Base-by-base conservation (phyloP, 1,140 invertebrate species). In the Chrysomallon squamiferum region DNA sequence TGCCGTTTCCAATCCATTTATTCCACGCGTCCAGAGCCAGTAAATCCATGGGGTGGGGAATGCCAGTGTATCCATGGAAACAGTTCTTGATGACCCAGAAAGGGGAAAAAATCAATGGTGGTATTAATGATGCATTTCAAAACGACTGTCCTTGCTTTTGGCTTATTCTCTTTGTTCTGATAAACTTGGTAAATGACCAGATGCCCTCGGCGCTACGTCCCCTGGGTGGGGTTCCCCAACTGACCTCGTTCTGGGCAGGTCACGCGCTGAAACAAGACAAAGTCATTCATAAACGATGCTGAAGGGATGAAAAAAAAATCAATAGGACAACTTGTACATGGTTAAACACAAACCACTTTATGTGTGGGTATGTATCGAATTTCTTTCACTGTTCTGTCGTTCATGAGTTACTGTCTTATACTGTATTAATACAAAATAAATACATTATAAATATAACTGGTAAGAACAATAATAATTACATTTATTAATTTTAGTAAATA, bases 161-260 rank as follows among this genome's bases (percentile, higher is more conserved):
- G 4, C 3, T 25, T 6, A 13, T 15, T 54, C 22, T 25, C 13
- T 18, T 54, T 54, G 50, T 27, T 18, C 18, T 15, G 50, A 30
- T 18, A 22, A 22, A 20, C 50, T 25, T 18, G 25, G 18, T 30
- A 18, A 22, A 15, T 30, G 22, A 30, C 13, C 22, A 54, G 18
- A 30, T 27, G 50, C 22, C 50, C 50, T 5, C 50, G 15, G 22
- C 29, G 25, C 22, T 25, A 3, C 25, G n/a, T n/a, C n/a, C 18
- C 29, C 50, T 54, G 22, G 50, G 22, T 30, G 22, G 22, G 9
- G 22, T 54, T 25, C 25, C 9, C 50, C 29, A 27, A 22, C 29
- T 30, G 50, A 54, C 50, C 50, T 54, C 50, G 29, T 30, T 54
- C 50, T 30, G 18, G 22, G 50, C 50, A 54, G 50, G 50, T 54